Evolutionary conservation across 1,140 invertebrate genomes (phyloP), one percentile per base, ranked within the genome.

Genomic region (Parapsyche elsis): DNA sequence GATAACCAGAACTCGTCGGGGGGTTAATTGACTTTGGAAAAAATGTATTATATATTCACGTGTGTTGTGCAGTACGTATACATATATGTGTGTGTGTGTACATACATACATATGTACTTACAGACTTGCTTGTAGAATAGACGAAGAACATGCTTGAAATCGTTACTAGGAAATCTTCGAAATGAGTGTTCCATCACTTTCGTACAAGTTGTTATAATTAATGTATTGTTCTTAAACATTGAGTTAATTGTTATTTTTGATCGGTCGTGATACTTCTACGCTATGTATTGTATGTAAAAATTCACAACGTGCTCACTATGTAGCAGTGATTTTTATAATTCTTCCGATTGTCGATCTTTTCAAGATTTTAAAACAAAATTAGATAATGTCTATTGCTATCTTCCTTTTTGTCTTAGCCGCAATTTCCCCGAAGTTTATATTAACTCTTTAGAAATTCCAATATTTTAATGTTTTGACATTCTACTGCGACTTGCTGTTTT

Each of bases 21-120:
- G 80, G 80, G 73, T 64, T 81, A 81, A 81, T 81, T 81, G 80
- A 46, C 73, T 75, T 75, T 75, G 38, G 73, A 75, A 75, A 75
- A 75, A 75, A 75, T 75, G 73, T 30, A 75, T 67, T 67, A 67
- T 30, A 61, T 61, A 61, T 67, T 30, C 23, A 67, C 24, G 10
- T 19, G 49, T 53, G 16, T 38, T 38, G 2, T 53, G 12, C 49
- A 5, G 49, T 53, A 53, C 49, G 12, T 53, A 7, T 38, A 38
- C 7, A 53, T 14, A 53, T 5, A 53, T 5, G 19, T 77, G n/a
- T 12, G 9, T 30, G 30, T 14, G 14, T 45, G 21, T 30, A 38
- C 26, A 23, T 74, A 53, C 16, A 30, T 64, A 45, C 12, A n/a
- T 16, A 59, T 64, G 19, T 24, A 53, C 26, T 44, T 59, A 76